A percentile compares a stretch with the other conserved stretches of the same genome.
phyloP scores from a whole-genome alignment of 2,888 invertebrate species.

The Diarsia mendica region DNA sequence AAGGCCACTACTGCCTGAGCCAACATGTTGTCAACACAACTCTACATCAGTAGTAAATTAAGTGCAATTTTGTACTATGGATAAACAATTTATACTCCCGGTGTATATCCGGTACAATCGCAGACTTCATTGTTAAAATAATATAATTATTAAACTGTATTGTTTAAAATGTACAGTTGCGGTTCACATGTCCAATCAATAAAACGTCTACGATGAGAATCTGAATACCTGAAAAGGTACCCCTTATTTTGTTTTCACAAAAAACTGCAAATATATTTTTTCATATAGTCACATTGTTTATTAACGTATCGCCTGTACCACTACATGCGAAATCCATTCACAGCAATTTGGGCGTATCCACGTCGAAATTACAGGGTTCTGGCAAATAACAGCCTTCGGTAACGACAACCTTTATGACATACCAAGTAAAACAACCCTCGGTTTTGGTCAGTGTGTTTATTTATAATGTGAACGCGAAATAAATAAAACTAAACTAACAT shows the following conservation, averaged over 20 bases:
- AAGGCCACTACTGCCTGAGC: conserved; percentile 73
- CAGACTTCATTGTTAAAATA: conserved; percentile 3
- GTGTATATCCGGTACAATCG: conserved; percentile 29
- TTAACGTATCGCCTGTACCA: conserved; percentile 50
- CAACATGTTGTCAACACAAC: conserved; percentile 63
- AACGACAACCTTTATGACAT: conserved; percentile 44
- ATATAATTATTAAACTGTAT: not conserved
- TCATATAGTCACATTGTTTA: not conserved
- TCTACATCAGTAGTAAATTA: not conserved
- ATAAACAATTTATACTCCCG: conserved; percentile 1
- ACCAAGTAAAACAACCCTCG: conserved; percentile 48
- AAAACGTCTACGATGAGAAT: not conserved
- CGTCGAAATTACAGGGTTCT: conserved; percentile 61
- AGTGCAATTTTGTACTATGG: not conserved
- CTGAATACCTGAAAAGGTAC: not conserved
- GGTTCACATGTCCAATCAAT: not conserved
- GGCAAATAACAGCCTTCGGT: conserved; percentile 42
- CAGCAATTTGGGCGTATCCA: conserved; percentile 67
- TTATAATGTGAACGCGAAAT: conserved; percentile 50
- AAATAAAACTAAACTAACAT: conserved; percentile 62
- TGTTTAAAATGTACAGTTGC: not conserved
- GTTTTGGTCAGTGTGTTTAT: conserved; percentile 49
- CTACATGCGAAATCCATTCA: conserved; percentile 60
- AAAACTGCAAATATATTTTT: not conserved
- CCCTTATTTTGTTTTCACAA: not conserved